Percentiles rank a stretch among this genome's conserved stretches.
Conservation (phyloP, 2,888 invertebrate genomes). For the Ichneumon xanthorius region DNA sequence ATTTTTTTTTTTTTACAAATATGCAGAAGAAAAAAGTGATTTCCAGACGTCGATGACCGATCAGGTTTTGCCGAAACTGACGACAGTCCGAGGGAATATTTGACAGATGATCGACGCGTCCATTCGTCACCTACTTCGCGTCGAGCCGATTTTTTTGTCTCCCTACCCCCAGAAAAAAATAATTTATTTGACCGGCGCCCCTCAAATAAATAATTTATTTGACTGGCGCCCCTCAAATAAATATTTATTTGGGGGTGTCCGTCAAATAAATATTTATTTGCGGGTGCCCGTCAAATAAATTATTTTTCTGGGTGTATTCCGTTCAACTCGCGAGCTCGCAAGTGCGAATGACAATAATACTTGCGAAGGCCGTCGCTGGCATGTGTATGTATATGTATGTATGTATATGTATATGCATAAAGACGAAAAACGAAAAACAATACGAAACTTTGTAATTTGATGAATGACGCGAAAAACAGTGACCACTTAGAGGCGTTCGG, state of each 20-base stretch:
- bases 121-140: constrained; percentile 32
- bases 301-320: no score
- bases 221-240: no score
- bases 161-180: no score
- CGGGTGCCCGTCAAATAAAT: no score
- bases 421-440: not conserved
- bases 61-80: constrained; percentile 59
- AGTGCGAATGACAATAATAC: constrained; percentile 12
- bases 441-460: not conserved
- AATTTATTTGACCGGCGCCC: no score
- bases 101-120: constrained; percentile 54
- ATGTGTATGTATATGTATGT: no score
- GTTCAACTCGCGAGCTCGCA: not conserved
- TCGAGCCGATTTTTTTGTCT: constrained; percentile 4
- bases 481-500: not conserved
- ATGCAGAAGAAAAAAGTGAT: not conserved
- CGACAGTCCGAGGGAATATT: constrained; percentile 55
- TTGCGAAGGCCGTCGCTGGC: not conserved
- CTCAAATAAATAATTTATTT: no score
- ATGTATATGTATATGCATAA: no score
- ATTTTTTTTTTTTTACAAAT: not conserved
- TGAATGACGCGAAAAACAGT: constrained; percentile 18
- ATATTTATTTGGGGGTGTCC: no score
- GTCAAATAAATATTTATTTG: no score
- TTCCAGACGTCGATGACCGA: constrained; percentile 55